These are phyloP conservation scores for Heliconius eleuchia DNA, from an alignment of 1,140 invertebrate genomes.

Conservation along the genomic window DNA sequence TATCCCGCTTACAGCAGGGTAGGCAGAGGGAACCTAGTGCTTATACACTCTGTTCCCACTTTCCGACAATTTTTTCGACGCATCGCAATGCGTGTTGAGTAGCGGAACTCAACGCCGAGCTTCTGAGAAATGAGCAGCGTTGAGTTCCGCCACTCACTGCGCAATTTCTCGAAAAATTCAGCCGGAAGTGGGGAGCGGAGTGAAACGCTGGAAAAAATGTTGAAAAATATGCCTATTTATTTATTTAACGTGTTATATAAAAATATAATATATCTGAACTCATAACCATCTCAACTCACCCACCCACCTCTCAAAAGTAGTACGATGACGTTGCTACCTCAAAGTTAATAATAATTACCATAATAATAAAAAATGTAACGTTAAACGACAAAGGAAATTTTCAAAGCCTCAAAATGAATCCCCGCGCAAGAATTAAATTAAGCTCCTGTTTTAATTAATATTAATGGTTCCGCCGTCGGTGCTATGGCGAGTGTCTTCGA, in stretches of 20 bases:
- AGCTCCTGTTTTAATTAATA: slow-evolving; percentile 11
- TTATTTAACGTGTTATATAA: neutral
- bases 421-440: slow-evolving; percentile 5
- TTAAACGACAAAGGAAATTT: slow-evolving; percentile 13
- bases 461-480: neutral
- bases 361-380: slow-evolving; percentile 2
- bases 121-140: too few relatives aligned
- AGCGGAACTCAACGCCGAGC: too few relatives aligned
- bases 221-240: neutral
- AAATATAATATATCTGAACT: neutral
- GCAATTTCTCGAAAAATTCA: too few relatives aligned
- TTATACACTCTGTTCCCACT: too few relatives aligned
- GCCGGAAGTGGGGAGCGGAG: too few relatives aligned
- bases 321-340: neutral
- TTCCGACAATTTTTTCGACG: too few relatives aligned
- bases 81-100: too few relatives aligned
- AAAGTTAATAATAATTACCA: neutral
- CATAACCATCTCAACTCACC: neutral
- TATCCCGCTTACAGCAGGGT: too few relatives aligned
- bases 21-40: too few relatives aligned
- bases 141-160: too few relatives aligned
- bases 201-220: too few relatives aligned
- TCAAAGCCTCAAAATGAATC: slow-evolving; percentile 8
- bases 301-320: neutral
- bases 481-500: neutral